Conservation (phyloP, 2,888 invertebrate genomes). For the Orchestes rusci region DNA sequence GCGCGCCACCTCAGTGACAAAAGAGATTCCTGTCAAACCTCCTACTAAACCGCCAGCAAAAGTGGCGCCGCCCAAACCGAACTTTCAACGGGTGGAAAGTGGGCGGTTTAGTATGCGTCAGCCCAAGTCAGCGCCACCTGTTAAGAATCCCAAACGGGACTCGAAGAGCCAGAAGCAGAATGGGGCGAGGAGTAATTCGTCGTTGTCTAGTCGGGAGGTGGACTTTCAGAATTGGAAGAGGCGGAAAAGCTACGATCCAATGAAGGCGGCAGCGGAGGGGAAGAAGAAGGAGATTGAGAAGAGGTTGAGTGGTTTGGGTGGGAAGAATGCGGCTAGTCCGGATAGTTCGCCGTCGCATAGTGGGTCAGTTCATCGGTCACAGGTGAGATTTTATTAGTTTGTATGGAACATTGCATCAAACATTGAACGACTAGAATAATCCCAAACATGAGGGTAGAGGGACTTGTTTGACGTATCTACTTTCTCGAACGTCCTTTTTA, state of each 20-base stretch:
- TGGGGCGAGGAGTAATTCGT: conserved; percentile 57
- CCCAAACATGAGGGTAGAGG: no score
- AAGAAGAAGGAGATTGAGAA: conserved; percentile 48
- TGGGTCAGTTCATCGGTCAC: conserved; percentile 44
- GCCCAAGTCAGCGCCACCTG: conserved; percentile 37
- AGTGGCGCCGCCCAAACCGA: conserved; percentile 29
- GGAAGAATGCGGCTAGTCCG: conserved; percentile 33
- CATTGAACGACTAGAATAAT: no score
- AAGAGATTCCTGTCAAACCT: conserved; percentile 11
- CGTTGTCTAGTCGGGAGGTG: conserved; percentile 68
- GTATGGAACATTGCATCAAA: no score
- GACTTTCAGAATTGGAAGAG: conserved; percentile 95
- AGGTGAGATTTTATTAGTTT: conserved; percentile 34
- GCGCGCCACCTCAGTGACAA: conserved; percentile 27
- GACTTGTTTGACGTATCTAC: no score
- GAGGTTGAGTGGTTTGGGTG: conserved; percentile 38
- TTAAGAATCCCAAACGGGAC: conserved; percentile 35
- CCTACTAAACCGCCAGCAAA: conserved; percentile 6
- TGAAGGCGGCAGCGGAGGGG: conserved; percentile 83
- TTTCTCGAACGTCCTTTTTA: no score
- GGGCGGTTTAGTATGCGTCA: conserved; percentile 59
- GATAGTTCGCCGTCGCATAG: conserved; percentile 45
- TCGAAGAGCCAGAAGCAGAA: no score
- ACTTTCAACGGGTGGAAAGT: conserved; percentile 54
- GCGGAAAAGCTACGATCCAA: conserved; percentile 91